phyloP scores from a whole-genome alignment of 2,888 invertebrate genomes.

The Lobophora halterata region DNA sequence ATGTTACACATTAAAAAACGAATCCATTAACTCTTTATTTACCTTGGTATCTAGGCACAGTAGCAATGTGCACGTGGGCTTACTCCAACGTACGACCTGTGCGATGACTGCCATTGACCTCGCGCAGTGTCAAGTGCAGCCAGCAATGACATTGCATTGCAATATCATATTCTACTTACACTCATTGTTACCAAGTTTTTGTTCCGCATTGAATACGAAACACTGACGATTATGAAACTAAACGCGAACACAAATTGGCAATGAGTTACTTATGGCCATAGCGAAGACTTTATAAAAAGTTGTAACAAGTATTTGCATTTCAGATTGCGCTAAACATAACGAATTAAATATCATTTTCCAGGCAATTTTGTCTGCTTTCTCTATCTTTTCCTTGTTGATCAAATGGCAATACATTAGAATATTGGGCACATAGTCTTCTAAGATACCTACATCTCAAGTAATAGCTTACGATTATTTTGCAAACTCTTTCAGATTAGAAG shows the following conservation, averaged over 20 bases:
- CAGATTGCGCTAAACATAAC: no score
- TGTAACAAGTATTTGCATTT: no score
- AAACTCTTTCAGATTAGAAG: conserved; percentile 25
- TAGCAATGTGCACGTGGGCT: conserved; percentile 26
- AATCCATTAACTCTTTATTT: no score
- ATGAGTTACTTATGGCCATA: no score
- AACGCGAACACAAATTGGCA: conserved; percentile 7
- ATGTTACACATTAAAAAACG: no score
- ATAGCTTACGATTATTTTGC: conserved; percentile 8
- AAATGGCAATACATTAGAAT: no score
- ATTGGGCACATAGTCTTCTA: no score
- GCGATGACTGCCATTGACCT: conserved; percentile 58
- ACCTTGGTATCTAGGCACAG: conserved; percentile 28
- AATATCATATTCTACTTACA: conserved; percentile 25
- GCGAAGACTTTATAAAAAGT: no score
- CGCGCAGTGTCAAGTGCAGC: conserved; percentile 63
- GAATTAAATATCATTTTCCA: no score
- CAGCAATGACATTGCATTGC: conserved; percentile 45
- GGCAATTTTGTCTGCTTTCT: no score
- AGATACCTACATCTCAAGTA: not conserved
- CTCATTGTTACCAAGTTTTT: conserved; percentile 23
- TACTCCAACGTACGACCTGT: conserved; percentile 38
- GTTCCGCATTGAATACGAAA: conserved; percentile 21
- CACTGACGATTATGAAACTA: conserved; percentile 8
- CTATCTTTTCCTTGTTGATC: no score